A percentile compares a stretch with the other conserved stretches of the same genome.
Evolutionary conservation across 2,888 invertebrate genomes (phyloP).

Genomic region (Isoperla grammatica): DNA sequence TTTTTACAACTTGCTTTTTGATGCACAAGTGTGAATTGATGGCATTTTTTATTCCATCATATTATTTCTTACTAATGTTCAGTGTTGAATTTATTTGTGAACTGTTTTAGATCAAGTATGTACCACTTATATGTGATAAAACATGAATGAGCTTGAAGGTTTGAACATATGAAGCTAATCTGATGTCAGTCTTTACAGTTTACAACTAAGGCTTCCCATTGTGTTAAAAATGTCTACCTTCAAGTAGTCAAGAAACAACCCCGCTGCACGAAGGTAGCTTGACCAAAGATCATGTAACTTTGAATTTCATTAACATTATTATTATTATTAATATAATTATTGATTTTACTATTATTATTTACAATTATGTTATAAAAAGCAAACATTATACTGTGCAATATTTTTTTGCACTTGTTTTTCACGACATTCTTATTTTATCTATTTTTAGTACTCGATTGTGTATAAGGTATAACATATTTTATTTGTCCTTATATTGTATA

Average conservation of each 20-base stretch:
- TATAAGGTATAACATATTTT: not conserved
- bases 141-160: not conserved
- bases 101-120: constrained; percentile 17
- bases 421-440: not conserved
- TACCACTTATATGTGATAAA: constrained; percentile 20
- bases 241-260: constrained; percentile 16
- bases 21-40: not conserved
- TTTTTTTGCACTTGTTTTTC: not conserved
- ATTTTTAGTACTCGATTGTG: not conserved
- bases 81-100: constrained; percentile 21
- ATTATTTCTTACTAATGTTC: constrained; percentile 7
- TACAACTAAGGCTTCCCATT: not conserved
- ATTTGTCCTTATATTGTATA: constrained; percentile 7
- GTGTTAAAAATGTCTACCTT: not conserved
- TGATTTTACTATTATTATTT: constrained; percentile 20
- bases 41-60: not conserved
- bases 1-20: not conserved
- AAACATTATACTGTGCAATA: not conserved
- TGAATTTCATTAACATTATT: constrained; percentile 19
- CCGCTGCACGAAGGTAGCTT: constrained; percentile 29
- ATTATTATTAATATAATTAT: constrained; percentile 22
- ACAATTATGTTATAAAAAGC: not conserved
- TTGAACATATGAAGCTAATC: not conserved
- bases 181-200: not conserved
- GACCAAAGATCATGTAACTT: constrained; percentile 31